These are phyloP conservation scores for Hapalemur alaotrensis DNA, from an alignment of 2,797 vertebrate species.

Conservation along the genomic window DNA sequence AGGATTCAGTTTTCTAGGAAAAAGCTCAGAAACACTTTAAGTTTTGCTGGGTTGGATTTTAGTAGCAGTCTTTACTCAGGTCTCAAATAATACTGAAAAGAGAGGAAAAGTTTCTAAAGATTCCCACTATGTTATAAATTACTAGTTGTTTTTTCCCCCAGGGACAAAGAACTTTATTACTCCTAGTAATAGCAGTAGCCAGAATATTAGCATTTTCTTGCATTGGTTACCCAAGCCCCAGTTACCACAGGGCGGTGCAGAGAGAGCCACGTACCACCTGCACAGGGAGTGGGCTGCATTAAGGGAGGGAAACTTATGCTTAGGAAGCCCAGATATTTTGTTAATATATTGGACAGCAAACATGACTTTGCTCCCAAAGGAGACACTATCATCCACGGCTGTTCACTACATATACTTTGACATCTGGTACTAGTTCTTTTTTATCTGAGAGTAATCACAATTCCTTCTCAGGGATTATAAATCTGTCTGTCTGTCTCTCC, in stretches of 20 bases:
- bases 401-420: neutral
- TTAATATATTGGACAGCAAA: neutral
- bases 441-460: neutral
- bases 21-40: neutral
- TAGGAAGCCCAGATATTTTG: neutral
- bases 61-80: neutral
- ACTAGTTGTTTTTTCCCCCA: neutral
- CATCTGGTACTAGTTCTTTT: neutral
- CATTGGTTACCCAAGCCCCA: neutral
- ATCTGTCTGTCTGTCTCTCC: neutral
- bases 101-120: neutral
- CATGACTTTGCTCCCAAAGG: neutral
- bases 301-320: neutral
- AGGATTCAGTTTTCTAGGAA: conserved; percentile 39
- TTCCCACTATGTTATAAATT: neutral
- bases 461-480: neutral
- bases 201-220: neutral
- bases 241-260: neutral
- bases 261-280: neutral
- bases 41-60: neutral
- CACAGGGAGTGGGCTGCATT: fast-evolving
- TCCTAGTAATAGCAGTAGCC: neutral
- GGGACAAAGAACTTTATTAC: neutral
- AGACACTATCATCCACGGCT: neutral
- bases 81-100: neutral